These are phyloP conservation scores for Ptiloglossa arizonensis DNA, from an alignment of 1,140 invertebrate species.

Conservation along the genomic window DNA sequence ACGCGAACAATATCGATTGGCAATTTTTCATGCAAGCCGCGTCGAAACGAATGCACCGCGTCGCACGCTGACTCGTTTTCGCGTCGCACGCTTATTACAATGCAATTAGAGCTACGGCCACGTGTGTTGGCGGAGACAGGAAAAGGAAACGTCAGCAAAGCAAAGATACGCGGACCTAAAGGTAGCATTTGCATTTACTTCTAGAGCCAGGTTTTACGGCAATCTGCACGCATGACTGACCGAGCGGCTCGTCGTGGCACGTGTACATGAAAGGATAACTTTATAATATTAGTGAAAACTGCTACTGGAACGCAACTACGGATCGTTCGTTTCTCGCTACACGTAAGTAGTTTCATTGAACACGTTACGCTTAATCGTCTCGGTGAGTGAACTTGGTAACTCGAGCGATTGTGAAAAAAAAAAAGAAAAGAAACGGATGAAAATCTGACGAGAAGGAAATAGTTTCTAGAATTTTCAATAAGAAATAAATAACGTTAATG, in stretches of 20 bases:
- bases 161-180: constrained; percentile 45
- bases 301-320: constrained; percentile 13
- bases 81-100: constrained; percentile 23
- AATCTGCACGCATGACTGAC: constrained; percentile 71
- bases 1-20: background rate
- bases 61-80: background rate
- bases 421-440: no score
- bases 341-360: background rate
- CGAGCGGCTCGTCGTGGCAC: constrained; percentile 52
- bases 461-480: no score
- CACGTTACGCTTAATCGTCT: background rate
- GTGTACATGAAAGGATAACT: constrained; percentile 24
- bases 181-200: constrained; percentile 67
- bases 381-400: background rate
- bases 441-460: no score
- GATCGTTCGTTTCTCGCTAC: constrained; percentile 20
- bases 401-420: background rate
- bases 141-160: constrained; percentile 44
- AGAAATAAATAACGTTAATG: no score
- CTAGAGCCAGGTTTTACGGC: constrained; percentile 58
- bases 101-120: constrained; percentile 56
- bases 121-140: constrained; percentile 27
- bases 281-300: constrained; percentile 43
- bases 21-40: background rate
- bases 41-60: background rate